Conservation (phyloP, 2,888 invertebrate genomes). For the Sinelater perroti region DNA sequence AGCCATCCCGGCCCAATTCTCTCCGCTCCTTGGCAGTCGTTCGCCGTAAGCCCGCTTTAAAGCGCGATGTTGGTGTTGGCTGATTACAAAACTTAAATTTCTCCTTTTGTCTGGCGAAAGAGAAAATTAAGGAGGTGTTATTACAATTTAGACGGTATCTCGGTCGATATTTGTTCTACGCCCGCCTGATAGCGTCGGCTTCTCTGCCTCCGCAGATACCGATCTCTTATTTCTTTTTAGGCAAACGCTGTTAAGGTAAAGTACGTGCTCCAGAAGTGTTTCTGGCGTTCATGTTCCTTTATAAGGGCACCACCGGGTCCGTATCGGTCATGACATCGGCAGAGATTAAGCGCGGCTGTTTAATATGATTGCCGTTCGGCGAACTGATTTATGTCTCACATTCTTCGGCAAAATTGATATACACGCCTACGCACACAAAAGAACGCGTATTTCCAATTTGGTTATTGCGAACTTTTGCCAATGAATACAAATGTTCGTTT, state of each 20-base stretch:
- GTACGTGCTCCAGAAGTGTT: neutral
- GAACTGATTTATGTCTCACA: no score
- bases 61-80: conserved; percentile 23
- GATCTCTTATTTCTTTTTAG: conserved; percentile 13
- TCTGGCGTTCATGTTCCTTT: conserved; percentile 1
- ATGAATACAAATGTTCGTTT: no score
- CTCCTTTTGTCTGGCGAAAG: conserved; percentile 28
- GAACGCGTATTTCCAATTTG: no score
- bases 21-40: conserved; percentile 17
- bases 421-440: no score
- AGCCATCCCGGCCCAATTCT: conserved; percentile 23
- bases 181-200: conserved; percentile 4
- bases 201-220: conserved; percentile 3
- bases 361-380: no score
- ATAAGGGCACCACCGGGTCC: neutral
- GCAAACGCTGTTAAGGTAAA: neutral
- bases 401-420: no score
- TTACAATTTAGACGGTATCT: conserved; percentile 30
- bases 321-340: neutral
- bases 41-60: conserved; percentile 19
- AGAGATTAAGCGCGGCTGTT: no score
- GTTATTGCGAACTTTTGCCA: no score
- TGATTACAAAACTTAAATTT: conserved; percentile 34
- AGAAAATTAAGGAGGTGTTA: conserved; percentile 33
- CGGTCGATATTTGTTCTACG: conserved; percentile 13